Conservation (phyloP, 2,797 vertebrate species). For the Myotis planiceps region DNA sequence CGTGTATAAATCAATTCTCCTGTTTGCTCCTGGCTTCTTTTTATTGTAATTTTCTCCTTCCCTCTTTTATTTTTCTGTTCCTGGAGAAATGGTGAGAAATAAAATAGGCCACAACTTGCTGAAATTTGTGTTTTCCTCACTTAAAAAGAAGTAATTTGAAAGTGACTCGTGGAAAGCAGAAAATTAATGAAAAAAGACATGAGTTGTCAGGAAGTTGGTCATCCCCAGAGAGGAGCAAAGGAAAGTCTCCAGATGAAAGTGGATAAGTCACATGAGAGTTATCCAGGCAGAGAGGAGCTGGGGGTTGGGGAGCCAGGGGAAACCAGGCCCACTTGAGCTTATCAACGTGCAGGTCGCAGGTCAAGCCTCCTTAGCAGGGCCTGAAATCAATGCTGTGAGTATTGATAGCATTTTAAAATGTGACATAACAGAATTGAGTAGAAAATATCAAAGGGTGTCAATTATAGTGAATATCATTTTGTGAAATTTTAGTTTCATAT, state of each 20-base stretch:
- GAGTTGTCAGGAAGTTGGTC: background rate
- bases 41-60: background rate
- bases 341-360: background rate
- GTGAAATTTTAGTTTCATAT: background rate
- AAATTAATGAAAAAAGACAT: background rate
- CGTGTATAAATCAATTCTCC: background rate
- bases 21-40: background rate
- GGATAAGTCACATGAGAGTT: too few species aligned
- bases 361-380: background rate
- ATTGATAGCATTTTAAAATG: background rate
- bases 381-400: background rate
- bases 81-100: background rate
- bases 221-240: background rate
- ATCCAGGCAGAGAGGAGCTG: background rate
- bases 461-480: background rate
- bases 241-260: background rate
- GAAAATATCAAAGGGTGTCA: background rate
- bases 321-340: background rate
- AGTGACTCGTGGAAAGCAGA: background rate
- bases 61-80: background rate
- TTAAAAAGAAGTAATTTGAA: background rate
- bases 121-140: background rate
- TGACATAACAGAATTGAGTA: background rate
- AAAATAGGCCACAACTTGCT: background rate
- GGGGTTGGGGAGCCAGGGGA: background rate